Conservation (phyloP, 2,888 invertebrate genomes). For the Agrotis puta region DNA sequence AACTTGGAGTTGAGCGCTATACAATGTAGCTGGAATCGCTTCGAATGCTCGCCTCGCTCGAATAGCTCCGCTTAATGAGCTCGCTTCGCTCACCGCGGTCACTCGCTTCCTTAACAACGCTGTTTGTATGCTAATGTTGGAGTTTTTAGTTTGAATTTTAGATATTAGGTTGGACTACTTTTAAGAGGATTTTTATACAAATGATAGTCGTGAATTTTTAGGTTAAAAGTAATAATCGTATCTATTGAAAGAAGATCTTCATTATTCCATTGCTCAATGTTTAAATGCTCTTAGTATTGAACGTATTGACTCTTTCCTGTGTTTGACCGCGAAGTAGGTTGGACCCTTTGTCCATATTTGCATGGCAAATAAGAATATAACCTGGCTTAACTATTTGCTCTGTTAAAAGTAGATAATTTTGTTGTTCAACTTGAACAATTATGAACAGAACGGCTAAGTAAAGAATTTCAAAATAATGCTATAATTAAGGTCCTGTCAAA, state of each 20-base stretch:
- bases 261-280: background rate
- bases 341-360: conserved; percentile 27
- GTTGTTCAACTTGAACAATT: background rate
- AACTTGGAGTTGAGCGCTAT: conserved; percentile 73
- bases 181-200: background rate
- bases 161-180: conserved; percentile 12
- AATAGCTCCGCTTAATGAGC: conserved; percentile 45
- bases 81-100: conserved; percentile 49
- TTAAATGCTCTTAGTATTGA: conserved; percentile 6
- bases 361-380: conserved; percentile 12
- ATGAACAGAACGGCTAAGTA: background rate
- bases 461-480: background rate
- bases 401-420: conserved; percentile 13
- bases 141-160: conserved; percentile 45
- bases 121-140: conserved; percentile 53
- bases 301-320: conserved; percentile 21
- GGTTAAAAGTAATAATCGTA: conserved; percentile 1
- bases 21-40: conserved; percentile 65
- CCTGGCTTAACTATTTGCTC: conserved; percentile 21
- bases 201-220: background rate
- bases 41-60: conserved; percentile 42
- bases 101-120: conserved; percentile 49
- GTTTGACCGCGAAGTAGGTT: background rate
- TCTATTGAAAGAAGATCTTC: background rate
- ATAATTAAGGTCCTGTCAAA: too few relatives aligned